A percentile compares a stretch with the other conserved stretches of the same genome.
phyloP scores from a whole-genome alignment of 2,797 vertebrate genomes.

The Sphenodon punctatus region DNA sequence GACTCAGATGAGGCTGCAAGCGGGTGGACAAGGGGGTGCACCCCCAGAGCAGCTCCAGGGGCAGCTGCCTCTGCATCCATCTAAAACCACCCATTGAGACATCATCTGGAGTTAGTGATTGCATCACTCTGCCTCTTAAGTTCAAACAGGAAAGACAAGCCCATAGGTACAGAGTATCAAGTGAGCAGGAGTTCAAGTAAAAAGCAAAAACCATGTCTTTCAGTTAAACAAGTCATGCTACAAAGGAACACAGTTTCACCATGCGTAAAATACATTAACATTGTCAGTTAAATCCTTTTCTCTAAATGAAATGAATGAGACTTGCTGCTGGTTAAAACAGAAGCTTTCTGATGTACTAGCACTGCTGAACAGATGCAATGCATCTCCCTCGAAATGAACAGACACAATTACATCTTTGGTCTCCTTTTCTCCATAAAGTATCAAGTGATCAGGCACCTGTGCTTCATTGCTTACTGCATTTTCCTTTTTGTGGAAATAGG shows the following conservation, averaged over 20 bases:
- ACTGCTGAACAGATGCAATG: conserved; percentile 30
- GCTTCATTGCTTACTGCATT: no score
- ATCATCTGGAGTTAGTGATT: neutral
- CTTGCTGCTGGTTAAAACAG: conserved; percentile 30
- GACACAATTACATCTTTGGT: conserved; percentile 38
- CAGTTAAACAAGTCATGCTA: no score
- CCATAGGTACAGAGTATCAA: neutral
- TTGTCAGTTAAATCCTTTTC: no score
- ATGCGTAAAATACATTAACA: no score
- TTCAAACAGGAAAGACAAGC: neutral
- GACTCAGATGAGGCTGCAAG: no score
- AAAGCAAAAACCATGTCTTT: neutral
- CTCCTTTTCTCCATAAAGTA: conserved; percentile 41
- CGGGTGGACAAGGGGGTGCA: no score
- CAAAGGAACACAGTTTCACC: no score
- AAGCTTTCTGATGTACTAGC: neutral
- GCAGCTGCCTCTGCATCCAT: no score
- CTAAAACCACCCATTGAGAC: neutral
- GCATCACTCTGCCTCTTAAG: neutral
- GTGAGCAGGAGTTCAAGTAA: neutral
- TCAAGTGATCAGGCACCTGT: no score
- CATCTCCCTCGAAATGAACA: conserved; percentile 37
- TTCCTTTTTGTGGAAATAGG: no score
- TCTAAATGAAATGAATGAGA: conserved; percentile 31
- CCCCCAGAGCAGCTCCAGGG: no score